Evolutionary conservation across 64 coral and sea anemone genomes (phyloP), one percentile per base, ranked within the genome.

Genomic region (Actinia equina): DNA sequence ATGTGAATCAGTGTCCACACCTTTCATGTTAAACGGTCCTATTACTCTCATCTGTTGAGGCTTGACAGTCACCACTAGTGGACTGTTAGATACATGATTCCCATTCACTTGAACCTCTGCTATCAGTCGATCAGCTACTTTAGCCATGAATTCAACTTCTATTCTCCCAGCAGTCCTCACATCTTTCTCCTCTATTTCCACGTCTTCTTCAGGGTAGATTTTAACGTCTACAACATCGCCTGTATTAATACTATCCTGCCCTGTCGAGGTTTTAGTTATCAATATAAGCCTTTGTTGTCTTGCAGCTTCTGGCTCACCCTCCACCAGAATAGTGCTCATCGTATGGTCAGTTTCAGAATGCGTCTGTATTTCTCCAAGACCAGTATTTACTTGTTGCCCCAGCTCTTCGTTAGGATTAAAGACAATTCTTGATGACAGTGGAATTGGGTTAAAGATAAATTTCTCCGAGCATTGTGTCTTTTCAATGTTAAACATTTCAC

Each of bases 171-270:
- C 63, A 43, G n/a, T 42, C 49, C 62, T 51, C 19, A 70, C 63
- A 18, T 6, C 6, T 23, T 52, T 51, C 19, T 51, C 51, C 23
- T 41, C 62, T n/a, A 70, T 71, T 53, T 63, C 20, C 5, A 86
- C 85, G 52, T 86, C 20, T 52, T 71, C 45, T 49, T 43, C 85
- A 49, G 85, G 61, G 59, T 15, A 43, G 26, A 86, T 71, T 44
- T 70, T 30, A 44, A 79, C 44, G 37, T 67, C 19, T 4, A 86
- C 43, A 45, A 64, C 44, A 86, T 86, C 85, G 44, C 30, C 30
- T 44, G 26, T 17, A 44, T 79, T 46, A 46, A 42, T 19, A 52
- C 43, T 5, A 42, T 15, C 9, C 14, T 12, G 12, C 27, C 85
- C 85, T 71, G 17, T 61, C 2, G 62, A 86, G 15, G 85, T 70